Base-by-base conservation (phyloP, 2,113 vertebrate genomes). In the Etheostoma spectabile region DNA sequence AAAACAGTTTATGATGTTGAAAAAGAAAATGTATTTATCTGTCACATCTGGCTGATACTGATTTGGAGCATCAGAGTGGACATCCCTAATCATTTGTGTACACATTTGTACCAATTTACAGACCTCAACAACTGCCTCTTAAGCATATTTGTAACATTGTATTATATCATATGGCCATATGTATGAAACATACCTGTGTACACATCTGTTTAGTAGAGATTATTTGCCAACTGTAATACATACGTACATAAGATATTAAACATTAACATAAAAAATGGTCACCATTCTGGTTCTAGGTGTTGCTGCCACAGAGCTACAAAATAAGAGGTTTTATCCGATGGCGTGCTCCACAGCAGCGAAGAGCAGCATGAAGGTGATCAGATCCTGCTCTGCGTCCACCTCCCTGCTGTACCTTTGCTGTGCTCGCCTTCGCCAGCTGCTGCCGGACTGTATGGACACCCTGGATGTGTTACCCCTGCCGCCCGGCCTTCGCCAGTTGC, bases 291-390 rank as follows among this genome's bases (percentile, higher is more conserved):
- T 16, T 72, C 1, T 75, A 99, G 98, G 98, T 5, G 95, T 99
- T 59, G 98, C 98, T 1, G 96, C 97, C 79, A 98, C 97, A 0
- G 95, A 96, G 87, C 95, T 99, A 74, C 97, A 97, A 74, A 99
- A 99, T 90, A 98, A 96, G 94, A 95, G 93, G 80, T 96, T 99
- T 70, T 99, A 96, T 83, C 98, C 98, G 0, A 99, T 99, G 97
- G 98, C 97, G n/a, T 99, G 98, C 88, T 99, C 98, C 2, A 99
- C 98, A 0, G 98, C 98, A 0, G 98, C 98, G 5, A 98, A 98
- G 79, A 99, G 98, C 95, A 99, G 98, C 95, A 99, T 99, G 98
- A 99, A 99, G 91, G 96, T 99, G 80, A 99, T 99, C 93, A 92
- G 98, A 0, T 98, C 97, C 0, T 98, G 97, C 0, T 96, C 96